Percentiles rank a stretch among this genome's conserved stretches.
These are phyloP conservation scores for Trisateles emortualis DNA, from an alignment of 2,888 invertebrate genomes.

Conservation along the genomic window DNA sequence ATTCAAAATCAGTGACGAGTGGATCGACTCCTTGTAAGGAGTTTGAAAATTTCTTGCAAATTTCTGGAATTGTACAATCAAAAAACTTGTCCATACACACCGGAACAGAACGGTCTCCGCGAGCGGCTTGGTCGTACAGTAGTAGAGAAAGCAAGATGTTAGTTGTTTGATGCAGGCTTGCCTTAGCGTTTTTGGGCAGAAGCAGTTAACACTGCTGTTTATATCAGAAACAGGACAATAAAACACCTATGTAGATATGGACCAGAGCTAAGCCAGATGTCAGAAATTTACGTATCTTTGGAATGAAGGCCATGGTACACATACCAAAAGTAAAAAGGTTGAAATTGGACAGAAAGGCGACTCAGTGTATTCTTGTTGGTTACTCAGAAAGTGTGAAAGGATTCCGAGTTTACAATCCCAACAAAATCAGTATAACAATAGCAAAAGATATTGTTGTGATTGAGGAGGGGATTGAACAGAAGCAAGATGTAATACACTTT, in stretches of 20 bases:
- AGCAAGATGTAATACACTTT: too few species aligned
- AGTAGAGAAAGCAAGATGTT: constrained; percentile 18
- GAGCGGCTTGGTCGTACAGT: constrained; percentile 3
- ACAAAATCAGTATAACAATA: neutral
- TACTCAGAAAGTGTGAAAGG: constrained; percentile 6
- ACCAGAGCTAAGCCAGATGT: constrained; percentile 7
- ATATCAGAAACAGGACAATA: neutral
- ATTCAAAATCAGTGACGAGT: too few species aligned
- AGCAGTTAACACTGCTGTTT: constrained; percentile 20
- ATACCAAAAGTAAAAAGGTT: constrained; percentile 14
- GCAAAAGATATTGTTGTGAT: constrained; percentile 3
- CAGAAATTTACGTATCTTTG: constrained; percentile 15
- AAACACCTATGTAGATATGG: too few species aligned
- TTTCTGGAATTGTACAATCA: too few species aligned
- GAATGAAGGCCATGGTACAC: constrained; percentile 17
- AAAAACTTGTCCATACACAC: too few species aligned
- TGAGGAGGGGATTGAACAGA: too few species aligned
- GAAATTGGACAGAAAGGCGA: constrained; percentile 6
- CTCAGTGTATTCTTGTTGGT: constrained; percentile 1
- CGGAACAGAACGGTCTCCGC: neutral
- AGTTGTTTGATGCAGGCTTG: constrained; percentile 14
- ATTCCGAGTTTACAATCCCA: constrained; percentile 6
- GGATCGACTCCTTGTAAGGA: too few species aligned
- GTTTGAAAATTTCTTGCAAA: too few species aligned
- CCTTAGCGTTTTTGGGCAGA: constrained; percentile 24